Base-by-base conservation (phyloP, 2,888 invertebrate genomes). In the Strigamia crassipes region DNA sequence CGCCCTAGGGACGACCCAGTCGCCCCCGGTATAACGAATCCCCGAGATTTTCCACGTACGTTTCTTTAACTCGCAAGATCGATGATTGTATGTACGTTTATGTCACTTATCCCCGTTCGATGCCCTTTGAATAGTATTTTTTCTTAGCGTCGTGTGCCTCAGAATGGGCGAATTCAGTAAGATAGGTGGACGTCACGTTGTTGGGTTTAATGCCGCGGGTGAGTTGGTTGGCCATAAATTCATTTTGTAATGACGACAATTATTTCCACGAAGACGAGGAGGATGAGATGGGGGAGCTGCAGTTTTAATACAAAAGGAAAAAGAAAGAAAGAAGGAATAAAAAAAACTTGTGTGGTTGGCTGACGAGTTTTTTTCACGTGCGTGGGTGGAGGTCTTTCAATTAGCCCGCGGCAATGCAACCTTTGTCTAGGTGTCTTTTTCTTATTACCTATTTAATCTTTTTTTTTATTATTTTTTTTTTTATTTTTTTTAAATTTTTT, bases 221-320 rank as follows among this genome's bases (percentile, higher is more conserved):
- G 56, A 56, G 56, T 56, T 56, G 56, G 56, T 56, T 21, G 79
- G 23, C 38, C 42, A 23, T 41, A 34, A 38, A 79, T 79, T 79
- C 38, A 79, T 79, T 79, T 79, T 42, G 38, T 79, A 79, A 79
- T 79, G 79, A 79, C 41, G 42, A 38, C 79, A 79, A 79, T 79
- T 79, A 79, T 79, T 79, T 79, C 56, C 56, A 56, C 56, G 56
- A 56, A 56, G 56, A 56, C 56, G 56, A 56, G 56, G 56, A 56
- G 56, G 56, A 56, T 18, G 18, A 56, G 56, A 56, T 6, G 56
- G 56, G 56, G 56, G 56, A 56, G 21, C 56, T 56, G 56, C 56
- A 56, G 56, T 56, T 56, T 56, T 56, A 56, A 18, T 18, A 56
- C 56, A 56, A 56, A 56, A 56, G 56, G n/a, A 56, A 56, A 56